phyloP scores from a whole-genome alignment of 2,797 vertebrate species.

The Luscinia megarhynchos region DNA sequence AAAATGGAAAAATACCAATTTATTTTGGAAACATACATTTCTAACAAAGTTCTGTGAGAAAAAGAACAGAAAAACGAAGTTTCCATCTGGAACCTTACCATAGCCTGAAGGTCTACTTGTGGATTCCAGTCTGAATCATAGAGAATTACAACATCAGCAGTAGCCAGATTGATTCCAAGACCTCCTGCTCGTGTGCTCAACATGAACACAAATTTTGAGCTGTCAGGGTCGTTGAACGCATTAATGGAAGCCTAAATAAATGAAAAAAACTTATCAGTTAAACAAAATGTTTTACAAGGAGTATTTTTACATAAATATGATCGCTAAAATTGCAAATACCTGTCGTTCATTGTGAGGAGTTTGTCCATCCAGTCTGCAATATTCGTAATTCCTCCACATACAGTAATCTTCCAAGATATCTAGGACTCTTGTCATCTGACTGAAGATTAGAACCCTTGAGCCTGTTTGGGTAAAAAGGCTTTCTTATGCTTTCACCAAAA shows the following conservation, averaged over 20 bases:
- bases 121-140: conserved; percentile 99
- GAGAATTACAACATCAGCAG: conserved; percentile 97
- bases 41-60: not conserved
- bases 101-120: conserved; percentile 98
- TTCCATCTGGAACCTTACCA: conserved; percentile 80
- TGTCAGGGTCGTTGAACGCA: conserved; percentile 91
- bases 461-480: conserved; percentile 72
- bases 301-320: not conserved
- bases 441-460: conserved; percentile 96
- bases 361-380: conserved; percentile 96
- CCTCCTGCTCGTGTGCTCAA: conserved; percentile 97
- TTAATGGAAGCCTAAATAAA: conserved; percentile 92
- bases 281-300: not conserved
- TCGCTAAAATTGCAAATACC: conserved; percentile 67
- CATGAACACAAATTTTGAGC: conserved; percentile 97
- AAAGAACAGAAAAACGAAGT: not conserved
- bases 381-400: conserved; percentile 97
- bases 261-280: not conserved
- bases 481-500: not conserved
- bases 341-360: conserved; percentile 98
- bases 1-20: not conserved
- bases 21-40: not conserved
- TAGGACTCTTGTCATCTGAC: conserved; percentile 97
- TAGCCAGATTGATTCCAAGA: conserved; percentile 97
- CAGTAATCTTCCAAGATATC: conserved; percentile 99